A percentile compares a stretch with the other conserved stretches of the same genome.
Conservation (phyloP, 1,140 invertebrate genomes). For the Drosophila trapezifrons region DNA sequence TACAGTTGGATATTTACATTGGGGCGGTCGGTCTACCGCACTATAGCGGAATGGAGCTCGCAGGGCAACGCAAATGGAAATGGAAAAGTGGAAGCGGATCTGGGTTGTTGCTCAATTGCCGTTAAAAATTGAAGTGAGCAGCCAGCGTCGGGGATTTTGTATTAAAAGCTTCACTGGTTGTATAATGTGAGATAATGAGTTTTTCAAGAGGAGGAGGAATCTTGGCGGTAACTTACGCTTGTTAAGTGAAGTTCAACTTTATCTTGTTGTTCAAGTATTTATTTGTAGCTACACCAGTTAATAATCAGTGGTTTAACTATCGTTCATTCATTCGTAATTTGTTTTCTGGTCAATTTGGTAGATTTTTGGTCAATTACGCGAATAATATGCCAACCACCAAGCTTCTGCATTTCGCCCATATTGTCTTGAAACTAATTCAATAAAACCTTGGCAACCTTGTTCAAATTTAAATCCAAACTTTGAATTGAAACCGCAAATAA, state of each 20-base stretch:
- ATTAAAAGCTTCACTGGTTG: neutral
- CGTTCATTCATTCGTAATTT: too few species aligned
- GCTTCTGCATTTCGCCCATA: neutral
- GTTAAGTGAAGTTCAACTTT: neutral
- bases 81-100: conserved; percentile 30
- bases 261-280: too few species aligned
- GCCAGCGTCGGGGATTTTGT: neutral
- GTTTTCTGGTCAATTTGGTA: neutral
- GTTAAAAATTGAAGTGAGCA: conserved; percentile 27
- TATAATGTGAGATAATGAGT: neutral
- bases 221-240: neutral
- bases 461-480: conserved; percentile 1
- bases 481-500: conserved; percentile 7
- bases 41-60: conserved; percentile 6
- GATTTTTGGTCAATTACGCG: neutral
- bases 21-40: conserved; percentile 27
- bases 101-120: conserved; percentile 29
- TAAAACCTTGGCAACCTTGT: neutral
- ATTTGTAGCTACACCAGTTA: too few species aligned
- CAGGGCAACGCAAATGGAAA: conserved; percentile 22
- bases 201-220: too few species aligned
- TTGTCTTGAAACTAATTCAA: conserved; percentile 2
- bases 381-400: neutral
- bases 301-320: too few species aligned
- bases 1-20: conserved; percentile 74